A percentile compares a stretch with the other conserved stretches of the same genome.
Evolutionary conservation across 2,888 invertebrate genomes (phyloP).

Genomic region (Cenopis cana): DNA sequence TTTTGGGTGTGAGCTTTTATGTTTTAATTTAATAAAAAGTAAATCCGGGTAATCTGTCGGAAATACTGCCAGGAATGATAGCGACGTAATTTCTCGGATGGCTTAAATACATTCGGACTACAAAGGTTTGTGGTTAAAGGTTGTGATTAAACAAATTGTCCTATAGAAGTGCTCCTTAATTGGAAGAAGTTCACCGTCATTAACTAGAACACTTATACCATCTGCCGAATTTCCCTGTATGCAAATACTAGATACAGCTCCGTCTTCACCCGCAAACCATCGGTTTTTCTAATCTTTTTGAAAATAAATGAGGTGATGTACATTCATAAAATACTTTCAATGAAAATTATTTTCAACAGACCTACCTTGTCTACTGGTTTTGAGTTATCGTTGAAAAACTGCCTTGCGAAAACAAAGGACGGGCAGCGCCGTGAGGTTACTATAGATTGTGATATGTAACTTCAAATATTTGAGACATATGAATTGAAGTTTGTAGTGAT

Average conservation of each 20-base stretch:
- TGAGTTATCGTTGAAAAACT: no score
- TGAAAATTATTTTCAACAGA: no score
- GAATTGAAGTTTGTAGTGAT: no score
- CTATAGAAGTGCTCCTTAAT: slow-evolving; percentile 49
- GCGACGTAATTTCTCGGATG: neutral
- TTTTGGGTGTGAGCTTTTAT: slow-evolving; percentile 10
- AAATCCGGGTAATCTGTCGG: slow-evolving; percentile 2
- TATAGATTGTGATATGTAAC: no score
- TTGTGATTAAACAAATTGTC: slow-evolving; percentile 47
- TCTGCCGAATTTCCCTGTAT: slow-evolving; percentile 31
- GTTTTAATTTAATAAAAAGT: slow-evolving; percentile 6
- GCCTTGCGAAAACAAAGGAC: no score
- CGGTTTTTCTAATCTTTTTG: no score
- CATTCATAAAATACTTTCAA: no score
- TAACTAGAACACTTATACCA: slow-evolving; percentile 21
- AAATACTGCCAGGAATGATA: slow-evolving; percentile 16
- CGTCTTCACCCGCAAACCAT: neutral
- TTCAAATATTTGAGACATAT: no score
- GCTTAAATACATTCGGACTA: slow-evolving; percentile 30
- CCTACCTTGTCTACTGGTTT: no score
- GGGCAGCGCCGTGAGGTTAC: no score
- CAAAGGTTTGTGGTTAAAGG: slow-evolving; percentile 44
- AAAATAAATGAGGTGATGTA: no score
- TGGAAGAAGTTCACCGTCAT: slow-evolving; percentile 46
- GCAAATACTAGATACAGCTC: slow-evolving; percentile 13